Percentiles rank a stretch among this genome's conserved stretches.
These are phyloP conservation scores for Sebastes oblongus DNA, from an alignment of 2,797 vertebrate species.

Conservation along the genomic window DNA sequence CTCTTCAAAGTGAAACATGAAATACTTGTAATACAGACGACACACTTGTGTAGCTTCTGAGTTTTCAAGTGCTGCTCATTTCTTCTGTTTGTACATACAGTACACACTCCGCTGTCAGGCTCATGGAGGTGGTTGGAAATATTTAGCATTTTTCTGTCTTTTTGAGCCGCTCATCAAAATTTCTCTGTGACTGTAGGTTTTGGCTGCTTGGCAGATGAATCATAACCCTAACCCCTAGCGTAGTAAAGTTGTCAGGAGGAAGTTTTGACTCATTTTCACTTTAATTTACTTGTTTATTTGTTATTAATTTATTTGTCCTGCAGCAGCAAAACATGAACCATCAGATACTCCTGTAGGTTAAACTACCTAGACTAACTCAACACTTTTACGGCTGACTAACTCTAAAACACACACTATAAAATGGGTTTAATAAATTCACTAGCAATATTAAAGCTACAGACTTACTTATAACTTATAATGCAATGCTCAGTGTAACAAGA, in stretches of 20 bases:
- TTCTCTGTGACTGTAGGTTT: neutral
- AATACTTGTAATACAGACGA: neutral
- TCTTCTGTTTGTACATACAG: neutral
- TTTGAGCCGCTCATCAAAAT: neutral
- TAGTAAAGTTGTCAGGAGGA: neutral
- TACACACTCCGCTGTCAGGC: neutral
- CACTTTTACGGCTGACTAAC: neutral
- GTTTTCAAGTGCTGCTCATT: neutral
- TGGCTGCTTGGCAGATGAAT: neutral
- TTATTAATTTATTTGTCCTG: too few species aligned
- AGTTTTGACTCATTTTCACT: neutral
- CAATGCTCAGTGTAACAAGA: neutral
- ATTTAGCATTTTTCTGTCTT: neutral
- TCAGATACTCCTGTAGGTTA: neutral
- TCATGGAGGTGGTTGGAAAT: neutral
- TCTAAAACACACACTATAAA: neutral
- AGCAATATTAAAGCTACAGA: neutral
- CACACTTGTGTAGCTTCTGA: neutral
- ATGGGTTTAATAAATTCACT: neutral
- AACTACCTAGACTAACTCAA: neutral
- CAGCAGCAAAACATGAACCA: neutral
- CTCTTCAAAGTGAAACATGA: neutral
- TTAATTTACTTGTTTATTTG: too few species aligned
- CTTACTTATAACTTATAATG: neutral
- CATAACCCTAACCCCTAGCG: neutral